Evolutionary conservation across 2,113 vertebrate genomes (phyloP), one percentile per base, ranked within the genome.

Genomic region (Pica pica): DNA sequence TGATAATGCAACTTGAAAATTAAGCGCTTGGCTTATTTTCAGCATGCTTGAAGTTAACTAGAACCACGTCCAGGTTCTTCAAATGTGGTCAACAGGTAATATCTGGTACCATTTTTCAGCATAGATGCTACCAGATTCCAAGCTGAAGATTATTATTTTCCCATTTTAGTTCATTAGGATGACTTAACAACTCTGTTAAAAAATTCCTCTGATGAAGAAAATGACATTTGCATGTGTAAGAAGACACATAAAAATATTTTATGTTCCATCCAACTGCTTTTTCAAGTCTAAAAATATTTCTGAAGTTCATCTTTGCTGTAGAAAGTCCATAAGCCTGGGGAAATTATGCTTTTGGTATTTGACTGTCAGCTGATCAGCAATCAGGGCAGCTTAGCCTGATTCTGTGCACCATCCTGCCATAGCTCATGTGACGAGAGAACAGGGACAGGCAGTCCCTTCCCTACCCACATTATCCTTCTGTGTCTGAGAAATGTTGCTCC

Each of bases 351-450:
- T 60, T 16, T 37, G 7, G 6, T 37, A 21, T 75, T 37, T 57
- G 46, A 17, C 1, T 0, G 4, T 74, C 27, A 37, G 42, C 16
- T 2, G 1, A 49, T 37, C 20, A 53, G 7, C 61, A 85, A 21
- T 19, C 3, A 2, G 28, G 28, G 8, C 23, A 73, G 17, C 16
- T 73, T 49, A 79, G 15, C 30, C 60, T 78, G 41, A 44, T 33
- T 17, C 30, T 68, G 22, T 44, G 20, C 15, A 19, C 27, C 16
- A 18, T 16, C 9, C 12, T 71, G 11, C 10, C 1, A 0, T n/a
- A 73, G n/a, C 11, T 73, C n/a, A 33, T 0, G 0, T 46, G 44
- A 33, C 0, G 0, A 61, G 46, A 89, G 7, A 70, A 27, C 0
- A 1, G 46, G 23, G 30, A 33, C 65, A 42, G 49, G 37, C 26